Evolutionary conservation across 2,888 invertebrate genomes (phyloP).

Genomic region (Temnothorax ravouxi): DNA sequence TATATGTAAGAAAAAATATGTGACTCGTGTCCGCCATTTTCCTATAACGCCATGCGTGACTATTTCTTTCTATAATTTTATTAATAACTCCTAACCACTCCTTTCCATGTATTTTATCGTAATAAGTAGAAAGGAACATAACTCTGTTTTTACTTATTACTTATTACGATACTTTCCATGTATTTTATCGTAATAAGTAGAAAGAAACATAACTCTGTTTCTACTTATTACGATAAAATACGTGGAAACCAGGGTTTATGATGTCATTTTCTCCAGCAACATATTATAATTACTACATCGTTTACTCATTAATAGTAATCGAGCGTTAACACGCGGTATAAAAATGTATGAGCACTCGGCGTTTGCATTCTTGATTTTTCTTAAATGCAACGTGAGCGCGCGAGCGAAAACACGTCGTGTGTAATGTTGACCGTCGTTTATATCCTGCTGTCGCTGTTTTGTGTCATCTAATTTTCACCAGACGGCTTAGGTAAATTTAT

Average conservation of each 20-base stretch:
- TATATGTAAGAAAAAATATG: neutral
- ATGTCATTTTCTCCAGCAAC: neutral
- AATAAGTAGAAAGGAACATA: too few species aligned
- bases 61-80: neutral
- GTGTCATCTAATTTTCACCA: conserved; percentile 48
- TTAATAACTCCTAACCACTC: too few species aligned
- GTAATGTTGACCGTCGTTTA: conserved; percentile 47
- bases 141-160: neutral
- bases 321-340: neutral
- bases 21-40: neutral
- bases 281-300: conserved; percentile 4
- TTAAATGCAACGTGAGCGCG: conserved; percentile 13
- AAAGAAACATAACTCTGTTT: neutral
- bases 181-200: too few species aligned
- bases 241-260: neutral
- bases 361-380: conserved; percentile 34
- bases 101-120: too few species aligned
- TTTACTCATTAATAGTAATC: neutral
- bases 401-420: conserved; percentile 27
- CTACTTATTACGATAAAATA: neutral
- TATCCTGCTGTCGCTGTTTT: conserved; percentile 51
- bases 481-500: conserved; percentile 57
- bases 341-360: conserved; percentile 6
- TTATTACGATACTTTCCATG: too few species aligned
- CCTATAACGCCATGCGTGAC: neutral